Percentiles rank a stretch among this genome's conserved stretches.
Evolutionary conservation across 23 tunicate species (phyloP).

Genomic region (Halocynthia aurantium): DNA sequence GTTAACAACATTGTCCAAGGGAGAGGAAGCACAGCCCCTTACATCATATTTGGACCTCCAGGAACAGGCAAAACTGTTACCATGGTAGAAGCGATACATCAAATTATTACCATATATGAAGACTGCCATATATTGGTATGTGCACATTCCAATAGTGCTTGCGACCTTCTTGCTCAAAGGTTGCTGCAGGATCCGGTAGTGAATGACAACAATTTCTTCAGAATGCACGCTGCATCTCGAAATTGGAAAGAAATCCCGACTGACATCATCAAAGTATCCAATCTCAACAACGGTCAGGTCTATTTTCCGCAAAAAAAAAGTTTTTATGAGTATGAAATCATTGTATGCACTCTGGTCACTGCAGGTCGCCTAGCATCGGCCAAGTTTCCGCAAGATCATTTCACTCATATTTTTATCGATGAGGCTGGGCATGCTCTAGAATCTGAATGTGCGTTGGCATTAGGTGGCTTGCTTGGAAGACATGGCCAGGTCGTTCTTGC

Average conservation of each 20-base stretch:
- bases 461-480: slow-evolving; percentile 41
- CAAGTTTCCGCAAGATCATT: slow-evolving; percentile 36
- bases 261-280: slow-evolving; percentile 16
- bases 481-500: slow-evolving; percentile 36
- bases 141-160: slow-evolving; percentile 80
- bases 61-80: slow-evolving; percentile 93
- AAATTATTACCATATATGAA: slow-evolving; percentile 6
- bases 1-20: slow-evolving; percentile 30
- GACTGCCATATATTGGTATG: slow-evolving; percentile 44
- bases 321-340: slow-evolving; percentile 17
- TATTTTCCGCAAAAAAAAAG: slow-evolving; percentile 45
- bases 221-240: slow-evolving; percentile 64
- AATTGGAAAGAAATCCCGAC: slow-evolving; percentile 32
- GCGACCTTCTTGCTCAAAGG: slow-evolving; percentile 43
- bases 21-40: slow-evolving; percentile 13
- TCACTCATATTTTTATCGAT: slow-evolving; percentile 74
- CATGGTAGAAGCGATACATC: slow-evolving; percentile 61
- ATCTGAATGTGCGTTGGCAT: slow-evolving; percentile 67
- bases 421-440: slow-evolving; percentile 82
- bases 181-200: slow-evolving; percentile 32
- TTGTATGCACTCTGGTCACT: slow-evolving; percentile 51
- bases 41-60: slow-evolving; percentile 86
- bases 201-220: slow-evolving; percentile 10
- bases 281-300: slow-evolving; percentile 28
- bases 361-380: slow-evolving; percentile 63